Evolutionary conservation across 1,140 invertebrate genomes (phyloP), one percentile per base, ranked within the genome.

Genomic region (Papilio glaucus): DNA sequence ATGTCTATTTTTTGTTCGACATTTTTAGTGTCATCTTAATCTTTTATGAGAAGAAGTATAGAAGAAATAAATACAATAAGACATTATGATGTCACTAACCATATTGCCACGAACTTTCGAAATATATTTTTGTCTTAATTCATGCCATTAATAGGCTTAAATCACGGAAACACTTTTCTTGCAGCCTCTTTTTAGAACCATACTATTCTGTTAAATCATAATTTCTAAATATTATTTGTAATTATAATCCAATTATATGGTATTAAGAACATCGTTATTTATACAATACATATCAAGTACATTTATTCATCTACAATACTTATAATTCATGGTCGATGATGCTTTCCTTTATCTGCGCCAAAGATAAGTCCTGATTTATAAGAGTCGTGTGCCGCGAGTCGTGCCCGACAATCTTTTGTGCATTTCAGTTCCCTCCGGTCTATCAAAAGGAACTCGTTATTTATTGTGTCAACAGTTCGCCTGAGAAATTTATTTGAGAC

Each of bases 371-470:
- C 33, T 63, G 61, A 63, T 63, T 38, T 63, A 63, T 63, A 63
- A 63, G 61, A 63, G 33, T 63, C 61, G 61, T 63, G 61, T 63
- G 61, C 61, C 61, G 61, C 61, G 33, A 63, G 61, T 63, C 61
- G 33, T 63, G 61, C 61, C 26, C 4, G n/a, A 18, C 33, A 63
- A 63, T 39, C 61, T 63, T 63, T 63, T 63, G 61, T 63, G 61
- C 61, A 63, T 63, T 63, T 62, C n/a, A 33, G 60, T 37, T 39
- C 61, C 61, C 61, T 53, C 33, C 61, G 33, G 29, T 63, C 61
- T 63, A 63, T 63, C 61, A 63, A 38, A 63, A 37, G 61, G 26
- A 38, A 63, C 26, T 63, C 61, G 33, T 63, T 63, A 63, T 63
- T 63, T 63, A 63, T 63, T 63, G 61, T 39, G 61, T 38, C 61